phyloP scores from a whole-genome alignment of 2,113 vertebrate species.

The Vicugna pacos region DNA sequence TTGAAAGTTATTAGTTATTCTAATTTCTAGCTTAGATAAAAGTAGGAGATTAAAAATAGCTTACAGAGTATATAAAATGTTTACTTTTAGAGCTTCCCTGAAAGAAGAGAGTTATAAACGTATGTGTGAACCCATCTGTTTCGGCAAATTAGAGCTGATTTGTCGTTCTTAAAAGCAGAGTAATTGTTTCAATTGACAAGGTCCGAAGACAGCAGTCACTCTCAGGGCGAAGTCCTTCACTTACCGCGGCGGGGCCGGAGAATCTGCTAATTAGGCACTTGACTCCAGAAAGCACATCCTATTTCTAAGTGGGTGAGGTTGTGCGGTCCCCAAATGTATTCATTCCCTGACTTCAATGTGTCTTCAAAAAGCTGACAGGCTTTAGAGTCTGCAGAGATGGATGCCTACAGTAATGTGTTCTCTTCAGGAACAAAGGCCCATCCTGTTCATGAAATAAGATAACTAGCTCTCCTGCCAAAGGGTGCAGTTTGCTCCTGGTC shows the following conservation, averaged over 20 bases:
- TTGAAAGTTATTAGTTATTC: constrained; percentile 46
- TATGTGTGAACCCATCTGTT: constrained; percentile 50
- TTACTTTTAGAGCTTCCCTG: constrained; percentile 33
- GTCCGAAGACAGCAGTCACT: not conserved
- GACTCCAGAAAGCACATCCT: not conserved
- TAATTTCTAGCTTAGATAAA: constrained; percentile 27
- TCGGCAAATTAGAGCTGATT: constrained; percentile 64
- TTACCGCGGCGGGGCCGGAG: not conserved
- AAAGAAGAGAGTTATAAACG: constrained; percentile 37
- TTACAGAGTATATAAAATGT: constrained; percentile 3
- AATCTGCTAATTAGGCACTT: constrained; percentile 52
- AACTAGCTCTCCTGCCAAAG: not conserved
- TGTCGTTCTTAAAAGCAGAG: constrained; percentile 61
- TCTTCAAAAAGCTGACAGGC: constrained; percentile 6
- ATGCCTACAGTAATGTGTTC: not conserved
- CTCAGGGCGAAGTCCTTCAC: constrained; percentile 15
- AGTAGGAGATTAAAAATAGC: constrained; percentile 43
- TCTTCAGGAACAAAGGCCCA: not conserved
- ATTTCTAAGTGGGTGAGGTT: not conserved
- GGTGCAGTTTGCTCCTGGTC: fast-evolving
- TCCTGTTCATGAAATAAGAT: not conserved
- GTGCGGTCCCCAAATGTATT: not conserved
- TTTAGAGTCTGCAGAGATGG: constrained; percentile 23
- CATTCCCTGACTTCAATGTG: not conserved
- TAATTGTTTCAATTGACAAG: constrained; percentile 51